These are phyloP conservation scores for Cryptoprocta ferox DNA, from an alignment of 2,797 vertebrate species.

Conservation along the genomic window DNA sequence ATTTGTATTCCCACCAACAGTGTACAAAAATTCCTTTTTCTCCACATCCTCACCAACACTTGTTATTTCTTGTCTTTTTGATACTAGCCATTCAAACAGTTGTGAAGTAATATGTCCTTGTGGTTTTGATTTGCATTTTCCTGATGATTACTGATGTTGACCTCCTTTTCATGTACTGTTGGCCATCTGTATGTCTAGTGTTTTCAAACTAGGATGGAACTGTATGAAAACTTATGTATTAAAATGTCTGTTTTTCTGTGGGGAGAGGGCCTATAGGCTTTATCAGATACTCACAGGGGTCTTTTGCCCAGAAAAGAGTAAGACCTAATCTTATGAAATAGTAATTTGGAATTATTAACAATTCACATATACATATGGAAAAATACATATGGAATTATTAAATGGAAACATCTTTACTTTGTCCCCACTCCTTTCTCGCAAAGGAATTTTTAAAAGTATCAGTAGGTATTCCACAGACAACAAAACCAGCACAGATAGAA, in stretches of 20 bases:
- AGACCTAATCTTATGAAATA: not conserved
- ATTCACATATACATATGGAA: too few relatives aligned
- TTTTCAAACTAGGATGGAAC: not conserved
- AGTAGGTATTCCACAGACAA: not conserved
- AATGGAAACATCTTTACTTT: conserved; percentile 18
- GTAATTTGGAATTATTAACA: not conserved
- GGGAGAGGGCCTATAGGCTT: not conserved
- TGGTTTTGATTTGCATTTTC: not conserved
- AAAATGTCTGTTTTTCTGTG: not conserved
- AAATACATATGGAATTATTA: too few relatives aligned
- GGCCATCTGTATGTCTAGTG: not conserved
- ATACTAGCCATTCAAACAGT: not conserved
- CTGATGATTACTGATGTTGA: not conserved
- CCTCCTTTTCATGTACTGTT: not conserved
- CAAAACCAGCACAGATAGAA: not conserved
- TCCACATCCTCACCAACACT: not conserved
- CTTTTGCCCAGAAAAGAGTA: conserved; percentile 30
- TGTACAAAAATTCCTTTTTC: not conserved
- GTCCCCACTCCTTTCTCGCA: not conserved
- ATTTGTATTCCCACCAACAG: not conserved
- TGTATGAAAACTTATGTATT: not conserved
- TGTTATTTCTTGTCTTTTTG: not conserved
- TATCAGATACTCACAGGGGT: not conserved
- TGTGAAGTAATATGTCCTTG: not conserved
- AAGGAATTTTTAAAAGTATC: not conserved